phyloP scores from a whole-genome alignment of 2,113 vertebrate genomes.

The Archocentrus centrarchus region DNA sequence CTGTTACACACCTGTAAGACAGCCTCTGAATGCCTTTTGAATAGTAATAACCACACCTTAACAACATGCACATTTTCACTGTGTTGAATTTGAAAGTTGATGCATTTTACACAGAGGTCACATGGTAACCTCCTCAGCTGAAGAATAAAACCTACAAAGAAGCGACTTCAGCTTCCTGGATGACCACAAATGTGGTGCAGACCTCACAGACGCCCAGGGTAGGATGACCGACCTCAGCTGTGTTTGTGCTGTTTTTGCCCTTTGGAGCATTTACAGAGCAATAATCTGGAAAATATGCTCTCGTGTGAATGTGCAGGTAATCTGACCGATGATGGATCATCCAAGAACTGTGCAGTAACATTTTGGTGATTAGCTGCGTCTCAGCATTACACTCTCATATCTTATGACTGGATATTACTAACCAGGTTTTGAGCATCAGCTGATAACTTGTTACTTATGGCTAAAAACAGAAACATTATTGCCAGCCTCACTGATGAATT shows the following conservation, averaged over 20 bases:
- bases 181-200: background rate
- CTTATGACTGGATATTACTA: no score
- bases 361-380: no score
- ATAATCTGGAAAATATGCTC: background rate
- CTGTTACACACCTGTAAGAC: fast-evolving
- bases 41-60: background rate
- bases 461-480: no score
- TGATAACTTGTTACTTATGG: no score
- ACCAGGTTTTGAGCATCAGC: no score
- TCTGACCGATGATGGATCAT: no score
- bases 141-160: background rate
- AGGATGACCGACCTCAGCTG: background rate
- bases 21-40: background rate
- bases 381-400: no score
- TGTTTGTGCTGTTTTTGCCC: background rate
- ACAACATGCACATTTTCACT: background rate
- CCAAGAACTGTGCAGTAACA: no score
- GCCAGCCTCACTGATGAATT: no score
- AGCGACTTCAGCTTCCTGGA: background rate
- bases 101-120: background rate
- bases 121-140: background rate
- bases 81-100: no score
- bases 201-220: fast-evolving
- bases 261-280: background rate
- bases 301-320: background rate